These are phyloP conservation scores for Cynopterus brachyotis DNA, from an alignment of 2,113 vertebrate species.

Conservation along the genomic window DNA sequence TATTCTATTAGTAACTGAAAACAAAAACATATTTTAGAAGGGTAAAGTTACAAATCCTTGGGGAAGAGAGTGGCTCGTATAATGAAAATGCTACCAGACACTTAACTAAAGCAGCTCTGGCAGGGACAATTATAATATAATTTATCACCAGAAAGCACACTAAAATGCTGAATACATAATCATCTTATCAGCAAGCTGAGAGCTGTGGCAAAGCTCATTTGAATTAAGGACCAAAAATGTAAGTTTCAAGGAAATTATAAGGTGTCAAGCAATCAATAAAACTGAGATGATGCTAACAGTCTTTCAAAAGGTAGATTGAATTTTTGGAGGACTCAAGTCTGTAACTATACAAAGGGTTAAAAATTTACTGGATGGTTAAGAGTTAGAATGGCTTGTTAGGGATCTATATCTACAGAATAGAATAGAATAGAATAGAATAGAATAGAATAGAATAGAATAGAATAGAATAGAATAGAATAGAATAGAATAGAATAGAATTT, in stretches of 20 bases:
- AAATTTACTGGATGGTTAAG: neutral
- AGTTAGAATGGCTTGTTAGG: neutral
- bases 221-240: slow-evolving; percentile 55
- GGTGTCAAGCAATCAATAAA: neutral
- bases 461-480: neutral
- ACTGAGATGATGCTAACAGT: neutral
- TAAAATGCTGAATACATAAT: slow-evolving; percentile 54
- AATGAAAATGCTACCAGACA: slow-evolving; percentile 31
- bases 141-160: slow-evolving; percentile 58
- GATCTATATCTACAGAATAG: neutral
- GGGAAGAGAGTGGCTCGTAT: slow-evolving; percentile 37
- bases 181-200: slow-evolving; percentile 35
- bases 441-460: neutral
- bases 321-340: neutral
- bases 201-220: slow-evolving; percentile 42
- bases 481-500: neutral
- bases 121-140: slow-evolving; percentile 45
- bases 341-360: slow-evolving; percentile 24
- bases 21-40: slow-evolving; percentile 44
- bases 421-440: neutral
- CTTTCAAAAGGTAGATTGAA: neutral
- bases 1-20: slow-evolving; percentile 51
- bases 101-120: slow-evolving; percentile 48
- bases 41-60: slow-evolving; percentile 28
- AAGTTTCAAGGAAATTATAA: slow-evolving; percentile 41